These are phyloP conservation scores for Rhagoletis zephyria DNA, from an alignment of 1,140 invertebrate genomes.

Conservation along the genomic window DNA sequence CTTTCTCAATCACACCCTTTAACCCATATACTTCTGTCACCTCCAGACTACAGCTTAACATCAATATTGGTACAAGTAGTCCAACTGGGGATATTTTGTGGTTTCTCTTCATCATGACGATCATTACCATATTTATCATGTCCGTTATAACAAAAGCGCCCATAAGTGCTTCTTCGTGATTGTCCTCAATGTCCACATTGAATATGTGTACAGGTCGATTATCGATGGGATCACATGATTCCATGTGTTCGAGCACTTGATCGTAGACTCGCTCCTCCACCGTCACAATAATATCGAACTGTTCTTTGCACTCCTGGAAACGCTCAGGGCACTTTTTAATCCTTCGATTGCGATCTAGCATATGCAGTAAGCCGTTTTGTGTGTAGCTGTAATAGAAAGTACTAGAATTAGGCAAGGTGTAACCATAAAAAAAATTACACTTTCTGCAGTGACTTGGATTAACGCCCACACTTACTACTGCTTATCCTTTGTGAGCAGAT, in stretches of 20 bases:
- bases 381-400: slow-evolving; percentile 85
- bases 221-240: slow-evolving; percentile 80
- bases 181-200: slow-evolving; percentile 99
- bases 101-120: slow-evolving; percentile 74
- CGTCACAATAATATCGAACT: slow-evolving; percentile 97
- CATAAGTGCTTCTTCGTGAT: slow-evolving; percentile 99
- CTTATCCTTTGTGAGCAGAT: slow-evolving; percentile 90
- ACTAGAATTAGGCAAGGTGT: neutral
- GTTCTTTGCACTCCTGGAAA: slow-evolving; percentile 91
- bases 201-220: slow-evolving; percentile 95
- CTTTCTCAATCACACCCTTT: neutral
- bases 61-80: neutral
- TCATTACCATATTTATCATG: slow-evolving; percentile 87
- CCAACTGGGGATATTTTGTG: neutral
- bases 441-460: neutral
- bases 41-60: neutral
- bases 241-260: slow-evolving; percentile 88
- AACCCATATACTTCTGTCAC: neutral
- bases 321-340: slow-evolving; percentile 95
- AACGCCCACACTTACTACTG: slow-evolving; percentile 79
- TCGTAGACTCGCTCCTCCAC: slow-evolving; percentile 99
- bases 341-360: slow-evolving; percentile 96
- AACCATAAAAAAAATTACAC: neutral
- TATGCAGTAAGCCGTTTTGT: slow-evolving; percentile 98
- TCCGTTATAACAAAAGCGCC: slow-evolving; percentile 99